These are phyloP conservation scores for Endotricha flammealis DNA, from an alignment of 2,888 invertebrate species.

Conservation along the genomic window DNA sequence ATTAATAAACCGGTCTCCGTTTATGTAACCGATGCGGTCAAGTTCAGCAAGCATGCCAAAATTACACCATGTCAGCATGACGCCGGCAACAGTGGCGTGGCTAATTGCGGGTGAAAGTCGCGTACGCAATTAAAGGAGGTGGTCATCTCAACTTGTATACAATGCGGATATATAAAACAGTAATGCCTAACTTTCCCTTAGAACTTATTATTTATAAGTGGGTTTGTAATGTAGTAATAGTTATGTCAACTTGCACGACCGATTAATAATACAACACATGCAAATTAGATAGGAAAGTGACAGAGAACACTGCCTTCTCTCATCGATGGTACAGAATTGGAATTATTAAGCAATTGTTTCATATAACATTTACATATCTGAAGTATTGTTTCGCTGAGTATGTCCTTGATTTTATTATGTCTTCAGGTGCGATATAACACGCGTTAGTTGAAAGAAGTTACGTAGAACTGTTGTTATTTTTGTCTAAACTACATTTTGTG, in stretches of 20 bases:
- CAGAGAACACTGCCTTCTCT: background rate
- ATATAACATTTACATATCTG: too few relatives aligned
- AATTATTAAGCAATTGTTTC: too few relatives aligned
- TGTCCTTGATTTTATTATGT: too few relatives aligned
- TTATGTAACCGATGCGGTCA: constrained; percentile 33
- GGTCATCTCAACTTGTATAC: constrained; percentile 11
- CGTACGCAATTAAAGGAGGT: constrained; percentile 1
- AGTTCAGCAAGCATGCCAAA: constrained; percentile 26
- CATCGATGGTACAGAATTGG: too few relatives aligned
- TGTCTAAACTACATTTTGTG: too few relatives aligned
- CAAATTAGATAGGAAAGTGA: constrained; percentile 26
- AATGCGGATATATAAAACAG: constrained; percentile 14
- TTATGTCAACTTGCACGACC: constrained; percentile 21
- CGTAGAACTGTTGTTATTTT: too few relatives aligned
- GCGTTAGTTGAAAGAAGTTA: too few relatives aligned
- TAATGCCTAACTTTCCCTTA: constrained; percentile 20
- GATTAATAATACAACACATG: constrained; percentile 32
- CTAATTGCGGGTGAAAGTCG: constrained; percentile 6
- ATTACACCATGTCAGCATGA: constrained; percentile 8
- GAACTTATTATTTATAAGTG: constrained; percentile 10
- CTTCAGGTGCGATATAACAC: too few relatives aligned
- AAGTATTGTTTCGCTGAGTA: too few relatives aligned
- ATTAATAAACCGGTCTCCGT: constrained; percentile 21
- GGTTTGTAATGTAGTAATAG: constrained; percentile 15
- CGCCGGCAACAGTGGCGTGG: background rate